These are phyloP conservation scores for human (Homo sapiens) DNA, from an alignment of 2,113 vertebrate species.

Conservation along the genomic window GRCh38 chr5:109056501-109057000, in stretches of 20 bases:
- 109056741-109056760: neutral
- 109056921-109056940: neutral
- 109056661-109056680: neutral
- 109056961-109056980: neutral
- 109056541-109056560: neutral
- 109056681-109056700: neutral
- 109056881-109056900: neutral
- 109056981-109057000: neutral
- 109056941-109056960: neutral
- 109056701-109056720: neutral
- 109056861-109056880: neutral
- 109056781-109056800: neutral
- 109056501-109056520: neutral
- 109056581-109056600: neutral
- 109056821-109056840: neutral
- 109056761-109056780: neutral
- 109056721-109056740: neutral
- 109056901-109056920: neutral
- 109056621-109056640: neutral
- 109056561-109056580: neutral
- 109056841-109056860: neutral
- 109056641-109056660: neutral
- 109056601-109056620: neutral
- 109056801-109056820: neutral
- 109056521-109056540: neutral